phyloP scores from a whole-genome alignment of 2,113 vertebrate genomes.

The Oriolus oriolus region DNA sequence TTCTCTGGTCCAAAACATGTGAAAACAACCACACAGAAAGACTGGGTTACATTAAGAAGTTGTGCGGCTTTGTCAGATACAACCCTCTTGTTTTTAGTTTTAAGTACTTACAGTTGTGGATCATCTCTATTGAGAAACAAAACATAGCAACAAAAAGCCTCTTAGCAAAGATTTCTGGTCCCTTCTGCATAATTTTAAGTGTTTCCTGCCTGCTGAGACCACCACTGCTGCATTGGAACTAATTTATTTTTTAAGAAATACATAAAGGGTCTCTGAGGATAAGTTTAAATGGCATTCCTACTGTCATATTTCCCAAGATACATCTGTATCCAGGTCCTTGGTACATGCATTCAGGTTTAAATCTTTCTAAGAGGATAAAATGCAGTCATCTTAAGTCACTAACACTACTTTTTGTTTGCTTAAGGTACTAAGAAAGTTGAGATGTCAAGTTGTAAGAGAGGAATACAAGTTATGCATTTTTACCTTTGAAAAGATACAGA shows the following conservation, averaged over 20 bases:
- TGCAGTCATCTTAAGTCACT: neutral
- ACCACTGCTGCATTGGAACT: conserved; percentile 35
- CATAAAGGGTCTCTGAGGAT: conserved; percentile 18
- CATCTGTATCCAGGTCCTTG: neutral
- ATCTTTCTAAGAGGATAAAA: conserved; percentile 27
- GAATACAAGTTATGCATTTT: neutral
- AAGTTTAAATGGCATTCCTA: conserved; percentile 43
- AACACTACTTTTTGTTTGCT: neutral
- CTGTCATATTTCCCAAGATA: conserved; percentile 20
- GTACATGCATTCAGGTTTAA: neutral
- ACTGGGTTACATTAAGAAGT: conserved; percentile 20
- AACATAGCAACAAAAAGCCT: conserved; percentile 37
- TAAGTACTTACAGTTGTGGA: conserved; percentile 54
- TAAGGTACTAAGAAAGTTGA: neutral
- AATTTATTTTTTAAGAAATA: conserved; percentile 51
- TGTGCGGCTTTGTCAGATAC: conserved; percentile 21
- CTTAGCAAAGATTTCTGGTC: conserved; percentile 41
- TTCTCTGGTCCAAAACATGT: neutral
- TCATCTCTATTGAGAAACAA: conserved; percentile 42
- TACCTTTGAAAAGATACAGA: neutral
- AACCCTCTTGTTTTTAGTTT: conserved; percentile 19
- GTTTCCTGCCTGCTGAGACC: conserved; percentile 41
- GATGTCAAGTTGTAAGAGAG: neutral
- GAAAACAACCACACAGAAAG: neutral
- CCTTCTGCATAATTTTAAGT: conserved; percentile 38